A percentile compares a stretch with the other conserved stretches of the same genome.
Conservation (phyloP, 2,888 invertebrate genomes). For the Amiota minor region DNA sequence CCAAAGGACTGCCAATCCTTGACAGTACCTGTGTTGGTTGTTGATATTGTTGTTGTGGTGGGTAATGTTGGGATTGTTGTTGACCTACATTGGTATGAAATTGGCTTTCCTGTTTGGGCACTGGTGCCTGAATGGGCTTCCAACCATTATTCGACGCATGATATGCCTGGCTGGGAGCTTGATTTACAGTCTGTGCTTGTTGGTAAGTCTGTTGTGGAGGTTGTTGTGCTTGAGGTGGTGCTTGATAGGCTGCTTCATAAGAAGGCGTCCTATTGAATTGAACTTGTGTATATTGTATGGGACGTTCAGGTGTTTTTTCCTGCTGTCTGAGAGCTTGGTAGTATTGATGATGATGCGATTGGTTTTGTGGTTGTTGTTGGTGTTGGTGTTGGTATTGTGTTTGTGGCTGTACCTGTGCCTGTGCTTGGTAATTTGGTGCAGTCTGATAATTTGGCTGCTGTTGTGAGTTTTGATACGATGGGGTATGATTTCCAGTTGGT, state of each 20-base stretch:
- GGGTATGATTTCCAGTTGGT: slow-evolving; percentile 24
- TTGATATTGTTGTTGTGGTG: slow-evolving; percentile 25
- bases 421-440: slow-evolving; percentile 35
- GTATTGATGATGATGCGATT: slow-evolving; percentile 42
- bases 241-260: slow-evolving; percentile 33
- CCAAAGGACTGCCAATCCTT: background rate
- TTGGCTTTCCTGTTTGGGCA: slow-evolving; percentile 50
- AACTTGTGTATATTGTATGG: slow-evolving; percentile 65
- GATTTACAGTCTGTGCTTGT: slow-evolving; percentile 37
- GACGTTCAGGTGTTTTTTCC: slow-evolving; percentile 48
- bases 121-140: slow-evolving; percentile 60
- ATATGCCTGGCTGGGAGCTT: slow-evolving; percentile 21
- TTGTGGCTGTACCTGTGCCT: slow-evolving; percentile 30
- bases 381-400: slow-evolving; percentile 38
- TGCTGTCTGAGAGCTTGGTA: slow-evolving; percentile 47
- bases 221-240: background rate
- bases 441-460: slow-evolving; percentile 10
- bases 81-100: slow-evolving; percentile 36
- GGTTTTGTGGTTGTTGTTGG: slow-evolving; percentile 40
- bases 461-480: slow-evolving; percentile 31
- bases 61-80: background rate
- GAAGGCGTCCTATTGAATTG: slow-evolving; percentile 59
- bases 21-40: slow-evolving; percentile 46
- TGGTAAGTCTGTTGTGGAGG: slow-evolving; percentile 40
- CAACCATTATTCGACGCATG: slow-evolving; percentile 47